Conservation (phyloP, 2,113 vertebrate species). For the Synodontis membranacea region DNA sequence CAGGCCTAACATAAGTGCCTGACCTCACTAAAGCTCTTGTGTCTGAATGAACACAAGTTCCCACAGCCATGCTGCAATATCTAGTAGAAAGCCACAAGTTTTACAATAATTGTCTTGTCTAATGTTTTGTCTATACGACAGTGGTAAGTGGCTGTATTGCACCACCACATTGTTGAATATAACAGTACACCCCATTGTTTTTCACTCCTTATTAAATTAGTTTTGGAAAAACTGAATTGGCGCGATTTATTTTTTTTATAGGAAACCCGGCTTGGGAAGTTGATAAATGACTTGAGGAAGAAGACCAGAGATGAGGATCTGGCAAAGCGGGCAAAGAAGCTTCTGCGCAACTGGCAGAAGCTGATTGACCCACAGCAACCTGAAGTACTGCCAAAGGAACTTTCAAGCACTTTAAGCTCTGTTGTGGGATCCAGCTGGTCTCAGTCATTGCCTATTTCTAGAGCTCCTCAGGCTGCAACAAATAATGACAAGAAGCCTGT, state of each 20-base stretch:
- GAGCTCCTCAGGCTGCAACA: conserved; percentile 5
- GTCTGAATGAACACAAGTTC: not conserved
- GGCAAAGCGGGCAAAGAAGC: conserved; percentile 90
- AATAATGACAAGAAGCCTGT: conserved; percentile 17
- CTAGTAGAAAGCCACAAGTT: not conserved
- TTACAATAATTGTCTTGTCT: not conserved
- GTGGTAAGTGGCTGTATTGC: not conserved
- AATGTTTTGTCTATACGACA: too few species aligned
- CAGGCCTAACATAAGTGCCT: not conserved
- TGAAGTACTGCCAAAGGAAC: conserved; percentile 74
- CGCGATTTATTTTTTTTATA: conserved; percentile 53
- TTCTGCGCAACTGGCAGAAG: conserved; percentile 90
- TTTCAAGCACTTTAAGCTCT: conserved; percentile 72
- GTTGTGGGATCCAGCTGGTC: conserved; percentile 62
- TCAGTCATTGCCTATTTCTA: not conserved
- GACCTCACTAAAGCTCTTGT: not conserved
- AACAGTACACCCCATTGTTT: not conserved
- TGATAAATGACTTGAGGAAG: conserved; percentile 93
- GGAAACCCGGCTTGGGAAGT: conserved; percentile 93
- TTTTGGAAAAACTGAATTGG: not conserved
- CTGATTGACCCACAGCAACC: conserved; percentile 82
- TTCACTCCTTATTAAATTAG: not conserved
- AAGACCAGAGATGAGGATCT: conserved; percentile 92
- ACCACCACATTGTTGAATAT: not conserved
- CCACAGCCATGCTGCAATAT: not conserved